Evolutionary conservation across 2,113 vertebrate genomes (phyloP).

Genomic region (Erpornis zantholeuca): DNA sequence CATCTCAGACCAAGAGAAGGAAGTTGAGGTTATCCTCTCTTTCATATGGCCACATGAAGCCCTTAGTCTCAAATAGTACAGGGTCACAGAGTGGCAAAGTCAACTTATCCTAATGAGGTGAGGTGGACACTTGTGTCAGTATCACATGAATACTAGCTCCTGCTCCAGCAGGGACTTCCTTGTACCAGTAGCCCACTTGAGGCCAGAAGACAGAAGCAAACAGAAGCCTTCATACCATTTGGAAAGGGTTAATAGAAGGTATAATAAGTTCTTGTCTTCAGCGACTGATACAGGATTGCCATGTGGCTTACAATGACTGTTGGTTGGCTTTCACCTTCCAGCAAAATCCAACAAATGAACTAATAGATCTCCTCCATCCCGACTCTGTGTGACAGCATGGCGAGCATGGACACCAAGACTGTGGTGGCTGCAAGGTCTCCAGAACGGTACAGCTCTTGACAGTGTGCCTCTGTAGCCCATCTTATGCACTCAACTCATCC

Average conservation of each 20-base stretch:
- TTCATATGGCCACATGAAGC: not conserved
- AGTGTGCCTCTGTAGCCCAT: not conserved
- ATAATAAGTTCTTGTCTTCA: not conserved
- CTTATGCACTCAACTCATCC: not conserved
- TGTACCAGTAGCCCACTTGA: not conserved
- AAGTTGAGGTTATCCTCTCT: not conserved
- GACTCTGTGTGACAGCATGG: not conserved
- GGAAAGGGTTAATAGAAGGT: not conserved
- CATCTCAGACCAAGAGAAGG: not conserved
- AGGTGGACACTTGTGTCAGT: not conserved
- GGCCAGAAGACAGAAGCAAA: not conserved
- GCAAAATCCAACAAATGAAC: not conserved
- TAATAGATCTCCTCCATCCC: not conserved
- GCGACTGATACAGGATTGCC: not conserved
- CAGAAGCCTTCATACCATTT: not conserved
- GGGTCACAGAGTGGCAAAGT: not conserved
- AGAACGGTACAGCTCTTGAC: not conserved
- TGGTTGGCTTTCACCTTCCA: not conserved
- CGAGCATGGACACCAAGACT: not conserved
- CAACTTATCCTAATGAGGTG: not conserved
- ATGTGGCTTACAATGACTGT: not conserved
- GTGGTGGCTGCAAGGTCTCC: not conserved
- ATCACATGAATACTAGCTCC: not conserved
- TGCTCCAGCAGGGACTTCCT: not conserved
- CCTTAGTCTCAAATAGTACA: not conserved